These are phyloP conservation scores for Apamea monoglypha DNA, from an alignment of 2,888 invertebrate species.

Conservation along the genomic window DNA sequence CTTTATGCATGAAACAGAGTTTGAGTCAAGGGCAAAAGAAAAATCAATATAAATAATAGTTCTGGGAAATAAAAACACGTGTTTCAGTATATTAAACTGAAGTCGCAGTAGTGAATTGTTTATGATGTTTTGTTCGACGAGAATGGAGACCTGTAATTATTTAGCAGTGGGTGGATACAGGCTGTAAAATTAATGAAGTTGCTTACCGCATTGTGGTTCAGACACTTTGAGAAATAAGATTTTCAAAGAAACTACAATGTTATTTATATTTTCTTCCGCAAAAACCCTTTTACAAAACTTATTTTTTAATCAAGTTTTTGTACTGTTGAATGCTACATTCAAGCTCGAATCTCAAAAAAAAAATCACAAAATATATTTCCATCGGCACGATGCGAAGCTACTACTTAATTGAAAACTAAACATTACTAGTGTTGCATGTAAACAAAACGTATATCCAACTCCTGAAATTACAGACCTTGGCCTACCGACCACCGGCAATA, in stretches of 20 bases:
- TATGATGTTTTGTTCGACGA: neutral
- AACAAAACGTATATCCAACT: conserved; percentile 9
- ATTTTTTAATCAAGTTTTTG: neutral
- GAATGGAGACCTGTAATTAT: neutral
- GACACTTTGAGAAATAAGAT: too few relatives aligned
- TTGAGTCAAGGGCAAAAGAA: conserved; percentile 51
- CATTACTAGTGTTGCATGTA: neutral
- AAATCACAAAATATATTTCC: neutral
- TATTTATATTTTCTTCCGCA: neutral
- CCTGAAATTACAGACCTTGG: conserved; percentile 24
- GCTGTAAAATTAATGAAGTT: neutral
- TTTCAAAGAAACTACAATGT: neutral
- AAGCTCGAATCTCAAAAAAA: neutral
- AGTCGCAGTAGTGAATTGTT: neutral
- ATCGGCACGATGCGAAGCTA: neutral
- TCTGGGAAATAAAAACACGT: conserved; percentile 45
- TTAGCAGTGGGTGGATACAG: neutral
- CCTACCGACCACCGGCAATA: neutral
- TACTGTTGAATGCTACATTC: neutral
- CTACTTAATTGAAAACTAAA: conserved; percentile 19
- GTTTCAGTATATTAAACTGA: conserved; percentile 25
- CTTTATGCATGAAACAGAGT: conserved; percentile 50
- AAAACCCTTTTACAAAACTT: neutral
- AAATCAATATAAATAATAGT: conserved; percentile 47
- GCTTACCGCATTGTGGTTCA: neutral